Evolutionary conservation across 1,140 invertebrate genomes (phyloP), one percentile per base, ranked within the genome.

Genomic region (Harlomillsia oculata): DNA sequence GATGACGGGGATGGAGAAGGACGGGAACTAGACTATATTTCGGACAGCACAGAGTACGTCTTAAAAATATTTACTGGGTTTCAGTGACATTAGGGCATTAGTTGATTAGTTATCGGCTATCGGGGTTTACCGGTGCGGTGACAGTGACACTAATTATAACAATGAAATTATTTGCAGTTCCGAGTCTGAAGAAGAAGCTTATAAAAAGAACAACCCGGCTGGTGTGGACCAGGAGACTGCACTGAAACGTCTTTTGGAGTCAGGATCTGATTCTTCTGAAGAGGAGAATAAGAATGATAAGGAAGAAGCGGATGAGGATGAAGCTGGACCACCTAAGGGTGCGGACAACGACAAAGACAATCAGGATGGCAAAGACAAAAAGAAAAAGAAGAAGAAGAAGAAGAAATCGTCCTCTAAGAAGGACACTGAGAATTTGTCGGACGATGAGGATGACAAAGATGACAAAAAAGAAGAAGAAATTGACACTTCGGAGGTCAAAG

Each of bases 1-100:
- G 92, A 96, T 74, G 92, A 96, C 72, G 92, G 92, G 0, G 92
- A 97, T 72, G 89, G 88, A 68, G 93, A 97, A 76, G 91, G 91
- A 1, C 73, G 86, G 59, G 92, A 97, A 75, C 76, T 80, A 53
- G 87, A 89, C 71, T 90, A 90, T 64, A 87, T 89, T 65, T 87
- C 85, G 2, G 85, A 89, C 67, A 88, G 85, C 4, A 86, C 84
- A 16, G 57, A 51, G 60, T 62, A 51, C 18, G 59, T 46, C 9
- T 51, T 54, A n/a, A n/a, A n/a, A n/a, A n/a, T n/a, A 34, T 34
- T 34, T 34, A 34, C 25, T 11, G 5, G 11, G 4, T 52, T 23
- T 37, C 23, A 50, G 18, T 29, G 5, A 50, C 5, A 50, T 50
- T 34, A 34, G n/a, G n/a, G n/a, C 16, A 21, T n/a, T 18, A 45